Conservation (phyloP, 2,113 vertebrate genomes). For the Corynorhinus townsendii region DNA sequence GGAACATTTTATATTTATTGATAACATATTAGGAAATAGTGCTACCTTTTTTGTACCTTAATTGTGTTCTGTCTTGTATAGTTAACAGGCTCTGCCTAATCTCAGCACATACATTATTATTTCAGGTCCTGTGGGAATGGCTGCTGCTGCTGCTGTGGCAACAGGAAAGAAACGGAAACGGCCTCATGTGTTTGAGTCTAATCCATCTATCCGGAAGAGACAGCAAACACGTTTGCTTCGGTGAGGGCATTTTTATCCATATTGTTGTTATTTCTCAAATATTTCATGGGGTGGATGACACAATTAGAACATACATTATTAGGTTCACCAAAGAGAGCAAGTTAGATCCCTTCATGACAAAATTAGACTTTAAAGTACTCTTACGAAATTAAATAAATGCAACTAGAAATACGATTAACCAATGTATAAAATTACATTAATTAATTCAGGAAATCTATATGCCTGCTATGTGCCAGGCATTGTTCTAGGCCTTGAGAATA, state of each 20-base stretch:
- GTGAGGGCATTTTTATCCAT: slow-evolving; percentile 75
- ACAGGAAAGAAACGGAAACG: slow-evolving; percentile 97
- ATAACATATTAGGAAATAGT: not conserved
- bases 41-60: not conserved
- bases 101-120: slow-evolving; percentile 38
- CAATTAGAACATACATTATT: not conserved
- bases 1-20: not conserved
- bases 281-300: not conserved
- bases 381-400: not conserved
- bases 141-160: slow-evolving; percentile 96
- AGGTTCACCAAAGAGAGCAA: not conserved
- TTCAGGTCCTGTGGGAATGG: slow-evolving; percentile 98
- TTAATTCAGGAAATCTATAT: slow-evolving; percentile 17
- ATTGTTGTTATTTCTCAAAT: not conserved
- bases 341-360: not conserved
- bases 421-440: not conserved
- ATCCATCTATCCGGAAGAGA: slow-evolving; percentile 97
- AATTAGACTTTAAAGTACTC: not conserved
- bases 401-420: not conserved
- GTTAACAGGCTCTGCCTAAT: not conserved
- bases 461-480: not conserved
- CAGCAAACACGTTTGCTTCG: slow-evolving; percentile 97
- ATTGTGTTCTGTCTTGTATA: not conserved
- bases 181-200: slow-evolving; percentile 97
- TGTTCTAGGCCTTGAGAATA: not conserved